Evolutionary conservation across 2,113 vertebrate species (phyloP), one percentile per base, ranked within the genome.

Genomic region (Mustela nigripes): DNA sequence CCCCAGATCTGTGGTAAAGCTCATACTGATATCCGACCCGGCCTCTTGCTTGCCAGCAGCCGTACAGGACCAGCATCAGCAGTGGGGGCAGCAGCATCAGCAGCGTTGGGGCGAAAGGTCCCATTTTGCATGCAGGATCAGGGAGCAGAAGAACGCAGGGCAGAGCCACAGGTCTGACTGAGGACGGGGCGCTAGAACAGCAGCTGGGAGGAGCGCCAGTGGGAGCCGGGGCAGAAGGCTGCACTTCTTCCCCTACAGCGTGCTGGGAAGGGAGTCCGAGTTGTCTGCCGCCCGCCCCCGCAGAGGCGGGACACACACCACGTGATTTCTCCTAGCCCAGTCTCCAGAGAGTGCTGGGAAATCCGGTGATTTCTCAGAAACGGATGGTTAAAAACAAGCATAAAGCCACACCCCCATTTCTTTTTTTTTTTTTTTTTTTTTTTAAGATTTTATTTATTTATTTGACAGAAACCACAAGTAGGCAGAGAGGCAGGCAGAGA

Each of bases 191-290:
- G 90, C 92, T 96, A 90, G 83, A 19, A 21, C 7, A 39, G 39
- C 26, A 8, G n/a, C 79, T 7, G 39, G 69, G 45, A 81, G 65
- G 7, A 11, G 39, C 11, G 33, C 84, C 93, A 81, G 7, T 28
- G 56, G 56, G 85, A 95, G 26, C 33, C 0, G 11, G 36, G 67
- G 45, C 33, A 10, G 22, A 53, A 56, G 14, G 39, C 39, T 53
- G 89, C 5, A 4, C 53, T 33, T 21, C 56, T 58, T n/a, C 28
- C 73, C 22, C 14, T 6, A 11, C 4, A 0, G 33, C 53, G 11
- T 1, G 19, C 71, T 7, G 11, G n/a, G 10, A 31, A 26, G 0
- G 45, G 2, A 39, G 21, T 4, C 1, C 2, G 15, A 8, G 15
- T 9, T 10, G 5, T 4, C n/a, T 5, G 42, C 36, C 1, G 7